A percentile compares a stretch with the other conserved stretches of the same genome.
Conservation (phyloP, 2,113 vertebrate species). For the Pachypanchax playfairii region DNA sequence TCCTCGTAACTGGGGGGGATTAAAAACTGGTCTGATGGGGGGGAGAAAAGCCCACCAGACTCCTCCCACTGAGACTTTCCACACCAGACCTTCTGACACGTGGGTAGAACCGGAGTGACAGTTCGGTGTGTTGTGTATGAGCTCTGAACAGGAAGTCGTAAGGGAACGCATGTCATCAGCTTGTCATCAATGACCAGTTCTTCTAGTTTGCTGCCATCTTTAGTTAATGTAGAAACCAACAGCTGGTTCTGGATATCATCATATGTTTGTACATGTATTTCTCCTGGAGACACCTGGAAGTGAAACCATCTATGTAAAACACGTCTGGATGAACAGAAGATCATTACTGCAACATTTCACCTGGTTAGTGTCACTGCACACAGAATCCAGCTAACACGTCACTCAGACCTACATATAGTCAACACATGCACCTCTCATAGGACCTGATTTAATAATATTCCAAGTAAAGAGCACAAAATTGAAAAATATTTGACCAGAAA, state of each 20-base stretch:
- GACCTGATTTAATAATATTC: too few relatives aligned
- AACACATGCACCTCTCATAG: conserved; percentile 19
- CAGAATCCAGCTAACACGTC: neutral
- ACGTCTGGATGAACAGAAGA: neutral
- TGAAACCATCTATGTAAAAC: conserved; percentile 56
- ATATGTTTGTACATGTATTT: conserved; percentile 30
- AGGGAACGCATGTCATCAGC: conserved; percentile 6
- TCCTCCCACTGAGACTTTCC: neutral
- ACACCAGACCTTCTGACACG: neutral
- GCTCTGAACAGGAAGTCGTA: conserved; percentile 51
- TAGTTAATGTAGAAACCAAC: conserved; percentile 3
- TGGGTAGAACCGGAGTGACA: conserved; percentile 61
- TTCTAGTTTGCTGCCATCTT: conserved; percentile 1
- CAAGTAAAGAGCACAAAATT: too few relatives aligned
- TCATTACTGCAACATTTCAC: too few relatives aligned
- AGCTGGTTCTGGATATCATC: conserved; percentile 10
- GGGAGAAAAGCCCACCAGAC: conserved; percentile 46
- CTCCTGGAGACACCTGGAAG: conserved; percentile 63
- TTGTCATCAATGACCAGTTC: conserved; percentile 16
- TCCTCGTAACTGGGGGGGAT: conserved; percentile 53
- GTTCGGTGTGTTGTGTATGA: conserved; percentile 63
- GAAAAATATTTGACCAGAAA: too few relatives aligned
- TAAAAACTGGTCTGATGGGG: conserved; percentile 48
- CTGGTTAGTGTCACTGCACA: conserved; percentile 14
- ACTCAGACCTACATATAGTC: neutral